Evolutionary conservation across 2,888 invertebrate genomes (phyloP).

Genomic region (Dicranocentrus wangi): DNA sequence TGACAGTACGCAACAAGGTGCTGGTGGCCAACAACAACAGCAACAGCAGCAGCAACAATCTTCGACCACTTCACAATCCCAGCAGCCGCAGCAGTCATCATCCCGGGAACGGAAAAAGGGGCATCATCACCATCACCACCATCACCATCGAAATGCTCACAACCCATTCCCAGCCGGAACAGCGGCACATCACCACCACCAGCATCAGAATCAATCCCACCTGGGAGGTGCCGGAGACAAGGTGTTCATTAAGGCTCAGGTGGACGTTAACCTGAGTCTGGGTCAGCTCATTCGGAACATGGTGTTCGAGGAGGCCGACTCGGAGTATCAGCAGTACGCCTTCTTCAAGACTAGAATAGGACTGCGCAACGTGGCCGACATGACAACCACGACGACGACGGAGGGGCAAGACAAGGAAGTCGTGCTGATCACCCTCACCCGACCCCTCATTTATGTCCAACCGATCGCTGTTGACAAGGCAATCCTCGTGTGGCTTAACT

Average conservation of each 20-base stretch:
- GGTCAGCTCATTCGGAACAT: slow-evolving; percentile 95
- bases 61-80: slow-evolving; percentile 8
- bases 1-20: background rate
- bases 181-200: background rate
- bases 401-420: slow-evolving; percentile 83
- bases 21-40: slow-evolving; percentile 13
- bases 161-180: slow-evolving; percentile 21
- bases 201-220: slow-evolving; percentile 77
- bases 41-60: slow-evolving; percentile 18
- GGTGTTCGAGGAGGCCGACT: slow-evolving; percentile 96
- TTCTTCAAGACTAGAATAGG: slow-evolving; percentile 97
- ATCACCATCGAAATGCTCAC: slow-evolving; percentile 11
- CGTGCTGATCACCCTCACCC: slow-evolving; percentile 90
- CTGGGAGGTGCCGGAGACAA: slow-evolving; percentile 77
- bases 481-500: slow-evolving; percentile 98
- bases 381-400: slow-evolving; percentile 73
- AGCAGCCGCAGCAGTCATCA: slow-evolving; percentile 19
- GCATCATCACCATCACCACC: slow-evolving; percentile 69
- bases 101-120: slow-evolving; percentile 73
- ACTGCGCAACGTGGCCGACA: slow-evolving; percentile 67
- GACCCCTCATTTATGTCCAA: slow-evolving; percentile 96
- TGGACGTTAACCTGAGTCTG: slow-evolving; percentile 94
- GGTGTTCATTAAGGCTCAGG: slow-evolving; percentile 87
- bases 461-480: slow-evolving; percentile 98
- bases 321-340: slow-evolving; percentile 97